Conservation (phyloP, 1,140 invertebrate genomes). For the Brachionus sp. region DNA sequence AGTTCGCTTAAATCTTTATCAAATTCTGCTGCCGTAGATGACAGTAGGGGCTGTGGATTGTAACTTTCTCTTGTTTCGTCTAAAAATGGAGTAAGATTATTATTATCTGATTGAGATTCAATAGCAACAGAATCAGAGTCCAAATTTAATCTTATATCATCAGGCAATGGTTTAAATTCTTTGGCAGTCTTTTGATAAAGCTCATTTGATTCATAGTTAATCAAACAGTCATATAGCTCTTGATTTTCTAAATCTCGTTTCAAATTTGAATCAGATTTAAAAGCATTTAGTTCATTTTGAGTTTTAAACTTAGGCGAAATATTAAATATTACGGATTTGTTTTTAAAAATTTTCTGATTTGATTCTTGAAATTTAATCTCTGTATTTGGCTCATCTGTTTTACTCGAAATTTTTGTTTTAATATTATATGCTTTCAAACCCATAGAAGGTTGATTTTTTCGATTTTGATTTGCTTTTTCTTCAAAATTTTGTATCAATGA, state of each 20-base stretch:
- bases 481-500: neutral
- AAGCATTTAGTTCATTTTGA: neutral
- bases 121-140: neutral
- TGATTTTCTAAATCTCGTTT: neutral
- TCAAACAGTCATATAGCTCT: constrained; percentile 14
- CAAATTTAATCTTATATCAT: neutral
- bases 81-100: neutral
- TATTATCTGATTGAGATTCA: neutral
- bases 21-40: neutral
- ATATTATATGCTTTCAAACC: constrained; percentile 23
- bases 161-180: neutral
- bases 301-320: neutral
- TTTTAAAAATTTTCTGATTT: neutral
- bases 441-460: constrained; percentile 17
- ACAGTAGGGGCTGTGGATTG: neutral
- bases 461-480: neutral
- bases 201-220: neutral
- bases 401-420: neutral
- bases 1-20: neutral
- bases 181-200: neutral
- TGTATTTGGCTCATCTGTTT: neutral
- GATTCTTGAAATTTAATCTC: neutral
- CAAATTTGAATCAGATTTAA: constrained; percentile 16
- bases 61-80: neutral
- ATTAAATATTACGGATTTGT: neutral